phyloP scores from a whole-genome alignment of 2,888 invertebrate genomes.

The Archips xylosteana region DNA sequence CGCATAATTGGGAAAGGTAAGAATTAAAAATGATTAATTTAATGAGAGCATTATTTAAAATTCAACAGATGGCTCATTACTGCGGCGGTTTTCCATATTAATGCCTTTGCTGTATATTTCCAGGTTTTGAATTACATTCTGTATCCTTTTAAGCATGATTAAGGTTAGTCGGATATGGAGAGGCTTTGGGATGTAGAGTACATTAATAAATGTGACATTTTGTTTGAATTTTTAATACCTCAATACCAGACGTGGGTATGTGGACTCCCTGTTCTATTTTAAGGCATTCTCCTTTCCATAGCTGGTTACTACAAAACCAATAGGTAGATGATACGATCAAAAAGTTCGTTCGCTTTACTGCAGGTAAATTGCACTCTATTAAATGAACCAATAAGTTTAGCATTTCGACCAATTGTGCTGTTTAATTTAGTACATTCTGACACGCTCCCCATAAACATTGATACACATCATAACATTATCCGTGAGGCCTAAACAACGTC shows the following conservation, averaged over 20 bases:
- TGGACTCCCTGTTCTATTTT: neutral
- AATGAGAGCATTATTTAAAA: constrained; percentile 38
- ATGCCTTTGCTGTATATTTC: constrained; percentile 24
- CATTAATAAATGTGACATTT: constrained; percentile 1
- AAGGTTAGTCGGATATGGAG: constrained; percentile 2
- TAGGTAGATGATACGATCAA: no score
- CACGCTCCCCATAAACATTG: no score
- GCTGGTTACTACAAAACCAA: no score
- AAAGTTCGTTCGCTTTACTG: no score
- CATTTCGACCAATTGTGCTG: no score
- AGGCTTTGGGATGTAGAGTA: neutral
- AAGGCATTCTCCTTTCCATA: neutral
- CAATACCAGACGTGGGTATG: neutral
- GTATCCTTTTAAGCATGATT: constrained; percentile 13
- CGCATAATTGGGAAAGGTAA: constrained; percentile 24
- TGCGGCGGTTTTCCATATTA: constrained; percentile 22
- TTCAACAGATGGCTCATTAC: constrained; percentile 40
- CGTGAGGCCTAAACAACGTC: neutral
- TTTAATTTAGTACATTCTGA: no score
- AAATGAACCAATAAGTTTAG: no score
- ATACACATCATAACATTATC: neutral
- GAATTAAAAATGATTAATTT: constrained; percentile 41
- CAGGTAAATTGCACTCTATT: no score
- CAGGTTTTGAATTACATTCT: neutral
- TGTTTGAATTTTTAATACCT: constrained; percentile 3